Evolutionary conservation across 1,140 invertebrate species (phyloP).

Genomic region (Procambarus clarkii): DNA sequence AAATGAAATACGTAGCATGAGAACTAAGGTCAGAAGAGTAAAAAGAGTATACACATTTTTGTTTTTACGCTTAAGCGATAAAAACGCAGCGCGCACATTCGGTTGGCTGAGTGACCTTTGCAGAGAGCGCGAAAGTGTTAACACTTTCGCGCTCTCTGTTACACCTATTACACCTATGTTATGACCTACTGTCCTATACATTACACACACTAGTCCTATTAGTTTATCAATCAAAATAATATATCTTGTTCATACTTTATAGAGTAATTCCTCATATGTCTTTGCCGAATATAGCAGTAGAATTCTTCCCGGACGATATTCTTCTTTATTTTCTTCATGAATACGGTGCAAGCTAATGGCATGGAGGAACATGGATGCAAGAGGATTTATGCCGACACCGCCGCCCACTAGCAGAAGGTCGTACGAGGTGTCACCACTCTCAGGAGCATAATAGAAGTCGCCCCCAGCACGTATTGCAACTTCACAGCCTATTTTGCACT

Average conservation of each 20-base stretch:
- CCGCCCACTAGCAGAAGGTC: slow-evolving; percentile 47
- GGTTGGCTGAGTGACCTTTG: no score
- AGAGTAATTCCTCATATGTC: slow-evolving; percentile 48
- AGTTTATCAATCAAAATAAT: no score
- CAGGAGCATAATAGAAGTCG: slow-evolving; percentile 49
- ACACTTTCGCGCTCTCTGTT: no score
- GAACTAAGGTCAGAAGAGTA: no score
- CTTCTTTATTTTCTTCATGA: slow-evolving; percentile 8
- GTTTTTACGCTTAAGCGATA: no score
- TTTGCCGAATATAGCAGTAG: slow-evolving; percentile 40
- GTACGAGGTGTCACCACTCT: neutral
- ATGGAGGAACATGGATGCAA: slow-evolving; percentile 51
- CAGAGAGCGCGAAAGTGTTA: no score
- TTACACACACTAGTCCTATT: no score
- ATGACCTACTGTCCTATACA: no score
- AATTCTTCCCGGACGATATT: slow-evolving; percentile 25
- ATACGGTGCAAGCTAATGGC: slow-evolving; percentile 7
- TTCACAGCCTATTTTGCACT: slow-evolving; percentile 35
- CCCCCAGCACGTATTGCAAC: slow-evolving; percentile 51
- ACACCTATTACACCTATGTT: no score
- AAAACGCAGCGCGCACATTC: no score
- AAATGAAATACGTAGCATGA: no score
- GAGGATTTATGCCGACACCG: slow-evolving; percentile 50
- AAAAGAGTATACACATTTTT: no score
- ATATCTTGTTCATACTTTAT: slow-evolving; percentile 31